Evolutionary conservation across 2,797 vertebrate genomes (phyloP).

Genomic region (Coreius guichenoti): DNA sequence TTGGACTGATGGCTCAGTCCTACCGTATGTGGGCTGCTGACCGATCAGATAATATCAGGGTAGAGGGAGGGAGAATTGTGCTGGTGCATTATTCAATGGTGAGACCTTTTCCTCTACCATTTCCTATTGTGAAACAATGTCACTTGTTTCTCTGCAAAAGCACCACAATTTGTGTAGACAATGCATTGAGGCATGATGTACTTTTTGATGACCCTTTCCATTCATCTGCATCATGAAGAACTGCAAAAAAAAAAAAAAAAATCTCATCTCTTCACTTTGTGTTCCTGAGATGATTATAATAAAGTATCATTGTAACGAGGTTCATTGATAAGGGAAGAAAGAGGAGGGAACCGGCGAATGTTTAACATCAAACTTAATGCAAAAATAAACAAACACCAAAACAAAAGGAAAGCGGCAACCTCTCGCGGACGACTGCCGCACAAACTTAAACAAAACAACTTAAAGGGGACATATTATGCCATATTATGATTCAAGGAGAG

Average conservation of each 20-base stretch:
- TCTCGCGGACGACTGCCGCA: too few relatives aligned
- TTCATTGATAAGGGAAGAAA: too few relatives aligned
- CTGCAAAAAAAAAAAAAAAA: background rate
- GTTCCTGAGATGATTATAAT: background rate
- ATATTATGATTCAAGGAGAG: too few relatives aligned
- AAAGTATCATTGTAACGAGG: background rate
- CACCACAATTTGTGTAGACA: background rate
- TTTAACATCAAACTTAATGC: too few relatives aligned
- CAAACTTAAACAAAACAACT: too few relatives aligned
- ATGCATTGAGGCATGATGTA: background rate
- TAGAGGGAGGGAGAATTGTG: background rate
- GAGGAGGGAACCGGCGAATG: too few relatives aligned
- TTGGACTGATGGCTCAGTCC: background rate
- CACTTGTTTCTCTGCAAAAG: background rate
- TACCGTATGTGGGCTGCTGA: background rate
- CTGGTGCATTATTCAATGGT: background rate
- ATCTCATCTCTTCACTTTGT: background rate
- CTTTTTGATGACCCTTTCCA: background rate
- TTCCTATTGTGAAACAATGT: background rate
- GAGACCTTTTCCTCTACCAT: background rate
- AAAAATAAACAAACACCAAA: too few relatives aligned
- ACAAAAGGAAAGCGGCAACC: too few relatives aligned
- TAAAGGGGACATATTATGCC: too few relatives aligned
- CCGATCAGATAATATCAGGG: background rate
- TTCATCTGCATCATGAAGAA: background rate